Evolutionary conservation across 2,797 vertebrate species (phyloP), one percentile per base, ranked within the genome.

Genomic region (Sebastiscus albofasciatus): DNA sequence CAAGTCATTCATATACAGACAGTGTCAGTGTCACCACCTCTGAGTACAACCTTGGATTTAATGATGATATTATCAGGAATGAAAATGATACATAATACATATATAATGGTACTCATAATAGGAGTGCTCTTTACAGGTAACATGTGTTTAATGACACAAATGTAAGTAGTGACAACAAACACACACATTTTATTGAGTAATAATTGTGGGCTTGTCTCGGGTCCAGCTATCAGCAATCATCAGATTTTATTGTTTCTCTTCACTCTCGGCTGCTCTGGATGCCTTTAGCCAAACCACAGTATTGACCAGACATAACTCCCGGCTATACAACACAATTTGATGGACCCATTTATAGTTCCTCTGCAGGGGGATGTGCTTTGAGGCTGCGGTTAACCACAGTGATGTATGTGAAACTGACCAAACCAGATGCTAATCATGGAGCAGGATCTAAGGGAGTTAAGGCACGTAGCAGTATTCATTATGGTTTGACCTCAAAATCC

Each of bases 351-450:
- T 80, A 52, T 62, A 62, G 66, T 70, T 75, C 27, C 52, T 26
- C 16, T 58, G n/a, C 64, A 64, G 54, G 72, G 8, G 7, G 68
- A 84, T 36, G 62, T 66, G 70, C 27, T 71, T 11, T 36, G 22
- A 79, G 74, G 2, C 78, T 55, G 75, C 62, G 89, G 90, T 90
- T 81, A 82, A 88, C 87, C 82, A 74, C 82, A 74, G 36, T 2
- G 66, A 79, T 36, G 61, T 79, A 34, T 77, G 42, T 64, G 59
- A 72, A 36, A 59, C 67, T 27, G 60, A 78, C 56, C 67, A 34
- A 68, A 84, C 24, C 18, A 75, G 42, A 72, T 52, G 26, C 16
- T 66, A 26, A 73, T 80, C 31, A 60, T 8, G 16, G 60, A 64
- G 77, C 58, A 52, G 52, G 27, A 12, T 69, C 72, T 75, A 7